These are phyloP conservation scores for Phodopus roborovskii DNA, from an alignment of 2,113 vertebrate species.

Conservation along the genomic window DNA sequence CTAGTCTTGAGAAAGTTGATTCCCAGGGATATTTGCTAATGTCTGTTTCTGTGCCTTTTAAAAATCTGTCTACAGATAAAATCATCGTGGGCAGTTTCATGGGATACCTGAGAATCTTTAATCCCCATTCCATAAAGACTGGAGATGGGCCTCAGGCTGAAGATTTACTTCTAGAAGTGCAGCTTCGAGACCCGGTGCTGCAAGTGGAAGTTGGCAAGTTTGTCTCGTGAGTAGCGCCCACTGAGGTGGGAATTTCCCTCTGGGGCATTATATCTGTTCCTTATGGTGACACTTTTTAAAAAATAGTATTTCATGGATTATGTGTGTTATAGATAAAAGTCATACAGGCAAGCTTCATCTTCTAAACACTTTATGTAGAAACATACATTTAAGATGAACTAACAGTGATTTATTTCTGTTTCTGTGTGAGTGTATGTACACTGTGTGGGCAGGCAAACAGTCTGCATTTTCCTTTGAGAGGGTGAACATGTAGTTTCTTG, in stretches of 20 bases:
- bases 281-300: neutral
- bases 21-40: neutral
- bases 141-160: conserved; percentile 88
- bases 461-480: neutral
- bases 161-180: conserved; percentile 94
- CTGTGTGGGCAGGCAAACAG: too few species aligned
- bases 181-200: conserved; percentile 92
- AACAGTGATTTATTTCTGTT: neutral
- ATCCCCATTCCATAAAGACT: conserved; percentile 88
- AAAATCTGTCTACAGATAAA: conserved; percentile 90
- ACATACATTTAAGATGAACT: neutral
- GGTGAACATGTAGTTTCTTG: neutral
- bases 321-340: neutral
- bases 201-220: conserved; percentile 98
- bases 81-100: conserved; percentile 96
- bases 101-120: conserved; percentile 94
- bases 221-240: conserved; percentile 95
- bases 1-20: neutral
- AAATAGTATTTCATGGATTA: neutral
- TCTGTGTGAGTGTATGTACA: neutral
- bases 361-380: neutral
- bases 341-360: neutral
- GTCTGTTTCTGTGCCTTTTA: conserved; percentile 19
- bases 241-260: neutral
- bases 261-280: neutral